phyloP scores from a whole-genome alignment of 2,113 vertebrate genomes.

The Sander lucioperca region DNA sequence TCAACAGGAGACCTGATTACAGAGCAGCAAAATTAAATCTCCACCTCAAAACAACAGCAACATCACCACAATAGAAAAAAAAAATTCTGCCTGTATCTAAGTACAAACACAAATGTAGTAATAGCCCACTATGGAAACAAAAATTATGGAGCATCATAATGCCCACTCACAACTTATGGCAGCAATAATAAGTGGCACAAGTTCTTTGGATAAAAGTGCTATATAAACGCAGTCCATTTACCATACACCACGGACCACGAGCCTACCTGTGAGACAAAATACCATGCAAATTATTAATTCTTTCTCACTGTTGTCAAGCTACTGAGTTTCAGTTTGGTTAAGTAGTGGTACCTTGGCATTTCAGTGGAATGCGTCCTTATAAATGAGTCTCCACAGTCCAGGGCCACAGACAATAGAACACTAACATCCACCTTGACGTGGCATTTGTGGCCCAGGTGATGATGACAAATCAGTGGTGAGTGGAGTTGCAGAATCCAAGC shows the following conservation, averaged over 20 bases:
- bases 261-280: background rate
- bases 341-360: background rate
- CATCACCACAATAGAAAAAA: slow-evolving; percentile 22
- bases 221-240: background rate
- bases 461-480: background rate
- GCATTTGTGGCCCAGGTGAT: background rate
- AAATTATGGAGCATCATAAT: background rate
- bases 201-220: background rate
- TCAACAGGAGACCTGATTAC: slow-evolving; percentile 20
- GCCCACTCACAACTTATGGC: background rate
- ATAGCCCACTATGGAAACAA: slow-evolving; percentile 7
- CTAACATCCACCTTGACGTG: background rate
- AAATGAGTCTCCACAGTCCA: background rate
- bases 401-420: slow-evolving; percentile 1
- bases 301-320: no score
- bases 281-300: no score
- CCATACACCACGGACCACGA: background rate
- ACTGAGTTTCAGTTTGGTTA: background rate
- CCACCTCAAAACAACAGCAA: background rate
- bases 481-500: background rate
- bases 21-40: background rate
- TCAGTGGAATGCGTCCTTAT: background rate
- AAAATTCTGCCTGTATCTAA: background rate
- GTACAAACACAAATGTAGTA: slow-evolving; percentile 16
- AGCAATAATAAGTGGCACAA: background rate